These are phyloP conservation scores for Malurus melanocephalus DNA, from an alignment of 2,113 vertebrate species.

Conservation along the genomic window DNA sequence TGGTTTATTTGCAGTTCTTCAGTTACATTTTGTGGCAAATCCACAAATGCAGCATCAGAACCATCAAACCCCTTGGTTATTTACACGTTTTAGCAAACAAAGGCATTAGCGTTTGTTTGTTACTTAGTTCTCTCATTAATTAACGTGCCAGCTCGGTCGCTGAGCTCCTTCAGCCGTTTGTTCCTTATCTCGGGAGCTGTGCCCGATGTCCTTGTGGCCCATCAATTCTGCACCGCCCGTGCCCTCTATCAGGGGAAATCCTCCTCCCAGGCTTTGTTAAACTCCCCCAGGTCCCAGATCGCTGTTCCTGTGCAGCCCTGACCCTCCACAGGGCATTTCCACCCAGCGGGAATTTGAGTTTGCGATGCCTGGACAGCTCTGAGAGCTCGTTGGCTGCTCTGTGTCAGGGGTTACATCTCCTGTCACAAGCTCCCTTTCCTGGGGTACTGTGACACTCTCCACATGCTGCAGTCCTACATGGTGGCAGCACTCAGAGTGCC, in stretches of 20 bases:
- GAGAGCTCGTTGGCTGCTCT: not conserved
- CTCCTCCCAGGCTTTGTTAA: not conserved
- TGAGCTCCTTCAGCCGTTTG: not conserved
- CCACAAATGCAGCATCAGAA: not conserved
- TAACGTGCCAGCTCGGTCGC: not conserved
- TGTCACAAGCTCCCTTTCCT: too few relatives aligned
- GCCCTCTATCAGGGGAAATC: not conserved
- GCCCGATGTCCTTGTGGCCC: not conserved
- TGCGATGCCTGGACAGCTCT: accelerated
- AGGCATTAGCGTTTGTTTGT: not conserved
- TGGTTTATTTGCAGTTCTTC: too few relatives aligned
- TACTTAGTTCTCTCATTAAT: not conserved
- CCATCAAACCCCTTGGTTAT: not conserved
- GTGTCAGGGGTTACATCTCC: too few relatives aligned
- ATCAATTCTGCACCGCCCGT: not conserved
- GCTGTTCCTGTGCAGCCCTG: not conserved
- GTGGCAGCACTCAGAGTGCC: not conserved
- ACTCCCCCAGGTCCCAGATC: not conserved
- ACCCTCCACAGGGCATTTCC: not conserved
- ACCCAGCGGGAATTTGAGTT: not conserved
- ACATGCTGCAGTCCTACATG: accelerated
- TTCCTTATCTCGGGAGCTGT: not conserved
- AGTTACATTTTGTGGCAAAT: too few relatives aligned
- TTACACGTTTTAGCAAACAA: not conserved
- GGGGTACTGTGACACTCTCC: accelerated